phyloP scores from a whole-genome alignment of 2,888 invertebrate genomes.

The Temnothorax unifasciatus region DNA sequence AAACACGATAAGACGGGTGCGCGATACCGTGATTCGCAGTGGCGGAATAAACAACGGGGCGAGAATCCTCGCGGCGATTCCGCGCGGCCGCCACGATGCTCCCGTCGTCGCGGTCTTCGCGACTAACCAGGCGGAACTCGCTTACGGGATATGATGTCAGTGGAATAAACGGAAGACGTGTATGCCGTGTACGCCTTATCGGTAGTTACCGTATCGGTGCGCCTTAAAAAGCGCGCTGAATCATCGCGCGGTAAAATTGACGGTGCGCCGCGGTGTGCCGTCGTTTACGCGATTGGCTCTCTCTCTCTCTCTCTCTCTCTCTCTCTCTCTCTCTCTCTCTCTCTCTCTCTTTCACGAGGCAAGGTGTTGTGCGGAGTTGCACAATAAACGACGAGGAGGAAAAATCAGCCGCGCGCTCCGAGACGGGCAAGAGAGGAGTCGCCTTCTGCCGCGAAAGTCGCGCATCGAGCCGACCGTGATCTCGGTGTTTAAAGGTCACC shows the following conservation, averaged over 20 bases:
- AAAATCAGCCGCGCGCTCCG: neutral
- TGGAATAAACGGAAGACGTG: constrained; percentile 33
- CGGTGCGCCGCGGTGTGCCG: constrained; percentile 4
- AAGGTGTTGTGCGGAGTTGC: constrained; percentile 12
- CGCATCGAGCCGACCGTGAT: neutral
- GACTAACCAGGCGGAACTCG: constrained; percentile 43
- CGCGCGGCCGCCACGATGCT: neutral
- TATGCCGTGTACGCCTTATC: constrained; percentile 37
- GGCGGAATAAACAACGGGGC: neutral
- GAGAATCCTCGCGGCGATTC: neutral
- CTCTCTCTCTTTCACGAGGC: neutral
- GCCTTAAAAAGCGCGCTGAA: constrained; percentile 54
- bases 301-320: neutral
- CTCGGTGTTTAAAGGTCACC: constrained; percentile 27
- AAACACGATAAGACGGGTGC: neutral
- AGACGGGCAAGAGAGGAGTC: neutral
- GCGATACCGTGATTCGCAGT: neutral
- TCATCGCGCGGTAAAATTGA: constrained; percentile 50
- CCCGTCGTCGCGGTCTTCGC: constrained; percentile 7
- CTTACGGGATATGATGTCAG: constrained; percentile 43
- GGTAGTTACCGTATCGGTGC: constrained; percentile 39
- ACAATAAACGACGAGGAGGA: neutral
- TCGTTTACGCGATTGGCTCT: constrained; percentile 21
- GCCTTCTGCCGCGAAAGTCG: constrained; percentile 5
- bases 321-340: neutral